These are phyloP conservation scores for Cervus canadensis DNA, from an alignment of 2,113 vertebrate species.

Conservation along the genomic window DNA sequence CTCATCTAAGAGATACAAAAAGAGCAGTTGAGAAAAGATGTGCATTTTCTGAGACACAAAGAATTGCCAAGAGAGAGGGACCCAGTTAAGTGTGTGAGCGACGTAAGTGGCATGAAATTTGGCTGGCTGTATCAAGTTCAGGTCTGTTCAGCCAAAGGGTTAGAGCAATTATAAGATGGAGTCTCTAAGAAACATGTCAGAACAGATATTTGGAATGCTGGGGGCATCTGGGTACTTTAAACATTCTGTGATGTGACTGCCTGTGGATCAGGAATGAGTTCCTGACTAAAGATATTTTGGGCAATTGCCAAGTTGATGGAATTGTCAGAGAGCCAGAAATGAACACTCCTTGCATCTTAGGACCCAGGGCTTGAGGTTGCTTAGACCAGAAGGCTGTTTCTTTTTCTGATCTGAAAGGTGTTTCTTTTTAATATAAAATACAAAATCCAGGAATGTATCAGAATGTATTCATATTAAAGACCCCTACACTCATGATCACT, in stretches of 20 bases:
- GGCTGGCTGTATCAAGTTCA: constrained; percentile 48
- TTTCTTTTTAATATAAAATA: constrained; percentile 70
- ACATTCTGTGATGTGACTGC: constrained; percentile 67
- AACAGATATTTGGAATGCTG: constrained; percentile 75
- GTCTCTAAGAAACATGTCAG: constrained; percentile 78
- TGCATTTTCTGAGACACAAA: constrained; percentile 3
- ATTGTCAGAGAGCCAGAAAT: constrained; percentile 71
- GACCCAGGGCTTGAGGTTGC: neutral
- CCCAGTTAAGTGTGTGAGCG: neutral
- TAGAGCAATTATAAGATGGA: constrained; percentile 71
- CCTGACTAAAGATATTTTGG: constrained; percentile 68
- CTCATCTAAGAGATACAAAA: neutral
- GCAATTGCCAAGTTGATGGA: constrained; percentile 69
- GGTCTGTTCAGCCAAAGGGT: constrained; percentile 68
- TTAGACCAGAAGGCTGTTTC: constrained; percentile 50
- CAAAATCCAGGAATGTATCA: constrained; percentile 45
- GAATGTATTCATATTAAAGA: neutral
- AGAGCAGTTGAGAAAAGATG: neutral
- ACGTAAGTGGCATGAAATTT: constrained; percentile 37
- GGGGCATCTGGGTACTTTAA: constrained; percentile 73
- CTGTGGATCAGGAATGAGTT: constrained; percentile 79
- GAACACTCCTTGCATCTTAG: constrained; percentile 10
- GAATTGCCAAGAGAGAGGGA: neutral
- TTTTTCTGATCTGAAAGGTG: constrained; percentile 69
- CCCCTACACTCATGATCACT: neutral